Base-by-base conservation (phyloP, 2,113 vertebrate genomes). In the Gallinago jamesoni region DNA sequence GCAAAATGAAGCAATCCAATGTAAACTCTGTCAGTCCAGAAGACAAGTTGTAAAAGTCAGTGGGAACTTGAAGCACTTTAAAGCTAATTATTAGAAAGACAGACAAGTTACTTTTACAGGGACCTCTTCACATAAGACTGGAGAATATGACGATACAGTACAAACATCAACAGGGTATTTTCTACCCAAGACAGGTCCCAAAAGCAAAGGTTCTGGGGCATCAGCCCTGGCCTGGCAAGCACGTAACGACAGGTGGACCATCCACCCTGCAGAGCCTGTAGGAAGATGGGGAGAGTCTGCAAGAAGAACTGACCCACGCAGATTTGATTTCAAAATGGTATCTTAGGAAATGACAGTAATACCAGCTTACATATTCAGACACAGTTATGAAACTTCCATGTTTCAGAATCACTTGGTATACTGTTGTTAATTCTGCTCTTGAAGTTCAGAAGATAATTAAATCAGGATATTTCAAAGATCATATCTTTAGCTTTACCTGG, bases 401-500 rank as follows among this genome's bases (percentile, higher is more conserved):
- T 90, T 95, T 94, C 96, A 87, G 96, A 95, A 95, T 89, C 80
- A 78, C 28, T 95, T 70, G 30, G 73, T 80, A 67, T 60, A 67
- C 69, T 90, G 62, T 52, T 87, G 83, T 92, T 93, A 95, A 72
- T 77, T 77, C 72, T 84, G 56, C 89, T 92, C 77, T 94, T 94
- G 76, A 94, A 93, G 85, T 77, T 90, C 72, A 81, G 37, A 76
- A 70, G 56, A 56, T 59, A 97, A 96, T 90, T 90, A 96, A 88
- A 85, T 87, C 8, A 76, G 19, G 52, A 92, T 47, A 0, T 91
- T 90, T 90, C 87, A 56, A 48, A 91, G 89, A 95, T 94, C 33
- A 16, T 91, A 92, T 92, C 90, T 69, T 45, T 41, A 84, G 73
- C 67, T 78, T 64, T 92, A 96, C 79, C 83, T 89, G 89, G 73